A percentile compares a stretch with the other conserved stretches of the same genome.
phyloP scores from a whole-genome alignment of 2,888 invertebrate species.

The Dryomyza anilis region DNA sequence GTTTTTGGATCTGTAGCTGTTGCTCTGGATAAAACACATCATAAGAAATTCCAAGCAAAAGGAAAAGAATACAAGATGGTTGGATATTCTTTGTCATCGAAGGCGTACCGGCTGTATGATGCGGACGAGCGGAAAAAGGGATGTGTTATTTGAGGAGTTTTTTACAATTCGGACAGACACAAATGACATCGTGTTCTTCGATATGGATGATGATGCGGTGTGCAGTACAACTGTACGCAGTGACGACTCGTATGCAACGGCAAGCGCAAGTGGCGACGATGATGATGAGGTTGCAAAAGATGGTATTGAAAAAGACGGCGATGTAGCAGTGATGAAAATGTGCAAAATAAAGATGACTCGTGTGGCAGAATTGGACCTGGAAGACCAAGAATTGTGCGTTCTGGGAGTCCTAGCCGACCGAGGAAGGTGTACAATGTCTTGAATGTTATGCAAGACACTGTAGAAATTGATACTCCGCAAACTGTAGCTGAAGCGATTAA shows the following conservation, averaged over 20 bases:
- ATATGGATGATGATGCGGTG: too few species aligned
- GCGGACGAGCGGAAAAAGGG: constrained; percentile 19
- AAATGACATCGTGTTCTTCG: not conserved
- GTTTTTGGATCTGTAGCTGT: constrained; percentile 35
- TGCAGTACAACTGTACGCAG: not conserved
- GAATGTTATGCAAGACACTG: constrained; percentile 6
- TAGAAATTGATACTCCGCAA: constrained; percentile 24
- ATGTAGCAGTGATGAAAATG: too few species aligned
- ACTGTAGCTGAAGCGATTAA: constrained; percentile 26
- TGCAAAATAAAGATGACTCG: too few species aligned
- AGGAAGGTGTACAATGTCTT: constrained; percentile 29
- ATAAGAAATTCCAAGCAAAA: constrained; percentile 33
- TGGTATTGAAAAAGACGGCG: not conserved
- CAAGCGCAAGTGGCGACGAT: not conserved
- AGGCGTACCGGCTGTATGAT: constrained; percentile 20
- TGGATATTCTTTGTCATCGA: constrained; percentile 33
- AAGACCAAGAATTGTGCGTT: constrained; percentile 19
- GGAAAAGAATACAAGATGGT: constrained; percentile 31
- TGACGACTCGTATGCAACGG: not conserved
- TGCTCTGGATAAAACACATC: constrained; percentile 24
- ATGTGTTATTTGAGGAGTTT: constrained; percentile 25
- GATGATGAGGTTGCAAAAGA: not conserved
- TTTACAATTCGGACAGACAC: not conserved
- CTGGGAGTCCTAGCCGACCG: constrained; percentile 23
- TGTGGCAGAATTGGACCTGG: not conserved